Base-by-base conservation (phyloP, 1,140 invertebrate species). In the Rhyacophila brunnea region DNA sequence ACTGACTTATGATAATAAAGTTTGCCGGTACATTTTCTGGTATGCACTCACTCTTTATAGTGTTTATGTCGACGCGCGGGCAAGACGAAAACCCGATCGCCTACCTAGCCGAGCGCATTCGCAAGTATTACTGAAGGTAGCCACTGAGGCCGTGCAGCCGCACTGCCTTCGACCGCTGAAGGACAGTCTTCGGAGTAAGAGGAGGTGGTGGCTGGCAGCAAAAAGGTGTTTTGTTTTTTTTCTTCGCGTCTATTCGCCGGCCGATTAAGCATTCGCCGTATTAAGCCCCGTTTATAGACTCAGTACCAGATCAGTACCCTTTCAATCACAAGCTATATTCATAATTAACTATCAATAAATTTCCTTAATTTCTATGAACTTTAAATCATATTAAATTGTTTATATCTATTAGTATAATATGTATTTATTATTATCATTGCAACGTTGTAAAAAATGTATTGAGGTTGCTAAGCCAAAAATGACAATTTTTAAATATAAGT, bases 161-260 rank as follows among this genome's bases (percentile, higher is more conserved):
- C 50, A 44, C 4, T 7, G 11, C 19, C 42, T 52, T 28, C 23
- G 23, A 28, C 23, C 23, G 23, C 23, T 35, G 60, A 62, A 62
- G 60, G 60, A 62, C 60, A 48, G 53, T 17, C 59, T 10, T n/a
- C 28, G 49, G 35, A 46, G 54, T 53, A 52, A 53, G 19, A 53
- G 53, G 40, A 53, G 54, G 54, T 58, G 60, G 43, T 34, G 46
- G 60, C 34, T 45, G 28, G 11, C 46, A 48, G 47, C 36, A 62
- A 62, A 45, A 56, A 62, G 54, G 54, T 38, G 44, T 44, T 58
- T 53, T 49, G 32, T 36, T 34, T 23, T 6, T 18, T 44, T 38
- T 42, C 17, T 6, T 15, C 18, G 18, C 6, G 20, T 17, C 44
- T 19, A 47, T 34, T 20, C 28, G 13, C 19, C 28, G 47, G 6